Percentiles rank a stretch among this genome's conserved stretches.
These are phyloP conservation scores for Philaenus spumarius DNA, from an alignment of 1,140 invertebrate species.

Conservation along the genomic window DNA sequence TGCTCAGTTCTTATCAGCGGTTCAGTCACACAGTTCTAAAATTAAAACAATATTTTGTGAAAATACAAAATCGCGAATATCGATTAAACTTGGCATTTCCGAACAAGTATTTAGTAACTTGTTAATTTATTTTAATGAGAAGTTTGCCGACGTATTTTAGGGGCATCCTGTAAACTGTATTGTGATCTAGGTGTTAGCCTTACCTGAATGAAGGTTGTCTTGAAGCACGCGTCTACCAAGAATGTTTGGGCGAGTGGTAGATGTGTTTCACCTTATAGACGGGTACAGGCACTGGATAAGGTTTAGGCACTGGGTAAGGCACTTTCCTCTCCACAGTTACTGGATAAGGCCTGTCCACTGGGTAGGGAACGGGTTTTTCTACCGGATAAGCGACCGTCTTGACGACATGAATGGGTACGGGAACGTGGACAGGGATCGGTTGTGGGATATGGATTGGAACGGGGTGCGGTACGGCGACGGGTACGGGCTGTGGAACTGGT, in stretches of 20 bases:
- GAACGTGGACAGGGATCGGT: conserved; percentile 22
- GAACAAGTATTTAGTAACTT: no score
- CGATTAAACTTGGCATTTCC: no score
- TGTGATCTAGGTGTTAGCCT: no score
- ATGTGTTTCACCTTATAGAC: conserved; percentile 32
- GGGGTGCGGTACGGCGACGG: conserved; percentile 27
- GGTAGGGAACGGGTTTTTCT: conserved; percentile 32
- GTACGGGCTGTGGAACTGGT: conserved; percentile 24
- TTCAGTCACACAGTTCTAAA: no score
- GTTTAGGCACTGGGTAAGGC: conserved; percentile 28
- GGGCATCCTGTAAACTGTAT: no score
- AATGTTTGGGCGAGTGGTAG: conserved; percentile 25
- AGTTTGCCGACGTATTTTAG: no score
- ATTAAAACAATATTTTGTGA: no score
- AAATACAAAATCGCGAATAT: no score
- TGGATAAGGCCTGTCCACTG: conserved; percentile 30
- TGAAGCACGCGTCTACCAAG: no score
- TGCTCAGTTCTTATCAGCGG: no score
- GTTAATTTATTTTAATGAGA: no score
- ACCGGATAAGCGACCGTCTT: conserved; percentile 28
- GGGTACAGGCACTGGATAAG: conserved; percentile 29
- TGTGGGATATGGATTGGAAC: conserved; percentile 28
- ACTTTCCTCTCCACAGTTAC: conserved; percentile 31
- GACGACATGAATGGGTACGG: conserved; percentile 25
- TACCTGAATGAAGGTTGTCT: no score